phyloP scores from a whole-genome alignment of 2,113 vertebrate species.

The Pedetes capensis region DNA sequence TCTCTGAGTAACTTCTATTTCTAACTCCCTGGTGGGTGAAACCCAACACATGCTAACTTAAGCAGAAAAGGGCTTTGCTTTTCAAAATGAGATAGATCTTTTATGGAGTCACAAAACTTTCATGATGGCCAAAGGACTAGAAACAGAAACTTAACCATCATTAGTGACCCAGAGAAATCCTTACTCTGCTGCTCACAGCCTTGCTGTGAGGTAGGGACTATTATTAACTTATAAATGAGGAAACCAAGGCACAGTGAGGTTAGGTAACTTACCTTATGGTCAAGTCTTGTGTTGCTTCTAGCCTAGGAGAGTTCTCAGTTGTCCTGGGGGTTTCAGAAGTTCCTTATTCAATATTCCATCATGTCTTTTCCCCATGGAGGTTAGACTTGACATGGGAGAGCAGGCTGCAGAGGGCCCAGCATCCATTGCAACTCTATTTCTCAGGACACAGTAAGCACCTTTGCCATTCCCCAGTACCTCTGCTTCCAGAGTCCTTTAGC shows the following conservation, averaged over 20 bases:
- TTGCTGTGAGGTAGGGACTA: background rate
- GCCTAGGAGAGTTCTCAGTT: background rate
- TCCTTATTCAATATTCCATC: background rate
- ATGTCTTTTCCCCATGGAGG: background rate
- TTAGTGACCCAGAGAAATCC: background rate
- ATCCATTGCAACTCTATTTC: background rate
- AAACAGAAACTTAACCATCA: background rate
- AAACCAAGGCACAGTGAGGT: background rate
- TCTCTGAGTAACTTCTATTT: constrained; percentile 34
- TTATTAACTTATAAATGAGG: background rate
- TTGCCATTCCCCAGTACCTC: background rate
- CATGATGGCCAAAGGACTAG: background rate
- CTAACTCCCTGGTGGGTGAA: background rate
- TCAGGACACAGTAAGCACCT: background rate
- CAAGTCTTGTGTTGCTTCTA: background rate
- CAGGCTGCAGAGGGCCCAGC: background rate
- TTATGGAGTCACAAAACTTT: background rate
- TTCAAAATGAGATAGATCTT: background rate
- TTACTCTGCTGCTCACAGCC: background rate
- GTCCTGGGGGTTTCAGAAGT: background rate
- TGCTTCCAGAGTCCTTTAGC: background rate
- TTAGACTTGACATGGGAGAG: background rate
- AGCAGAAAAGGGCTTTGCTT: background rate
- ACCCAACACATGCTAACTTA: background rate
- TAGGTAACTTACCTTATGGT: background rate